Evolutionary conservation across 2,797 vertebrate genomes (phyloP).

Genomic region (Hapalemur alaotrensis): DNA sequence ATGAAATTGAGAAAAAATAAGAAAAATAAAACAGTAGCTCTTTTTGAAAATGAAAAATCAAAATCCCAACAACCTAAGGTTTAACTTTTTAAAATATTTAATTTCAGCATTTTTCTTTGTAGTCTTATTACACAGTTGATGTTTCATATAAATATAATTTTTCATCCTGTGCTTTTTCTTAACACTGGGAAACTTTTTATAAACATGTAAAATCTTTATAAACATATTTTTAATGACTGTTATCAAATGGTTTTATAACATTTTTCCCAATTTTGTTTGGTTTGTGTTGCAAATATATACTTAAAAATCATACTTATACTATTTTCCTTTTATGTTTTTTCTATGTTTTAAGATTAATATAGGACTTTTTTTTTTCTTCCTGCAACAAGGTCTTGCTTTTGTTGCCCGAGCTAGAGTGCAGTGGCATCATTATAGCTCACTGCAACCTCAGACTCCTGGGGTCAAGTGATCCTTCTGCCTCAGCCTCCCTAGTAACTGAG

Average conservation of each 20-base stretch:
- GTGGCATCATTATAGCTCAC: neutral
- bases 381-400: neutral
- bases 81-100: neutral
- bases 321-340: neutral
- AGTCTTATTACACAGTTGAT: neutral
- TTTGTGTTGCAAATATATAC: neutral
- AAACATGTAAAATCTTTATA: neutral
- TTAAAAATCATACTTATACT: neutral
- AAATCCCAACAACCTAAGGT: neutral
- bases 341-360: neutral
- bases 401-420: neutral
- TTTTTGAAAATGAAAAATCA: neutral
- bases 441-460: neutral
- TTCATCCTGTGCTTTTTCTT: neutral
- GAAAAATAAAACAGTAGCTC: neutral
- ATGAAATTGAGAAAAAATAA: neutral
- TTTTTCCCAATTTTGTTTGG: neutral
- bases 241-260: neutral
- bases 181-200: neutral
- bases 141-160: neutral
- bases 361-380: neutral
- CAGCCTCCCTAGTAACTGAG: neutral
- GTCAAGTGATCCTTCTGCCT: neutral
- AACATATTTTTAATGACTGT: neutral
- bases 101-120: constrained; percentile 14